Evolutionary conservation across 1,140 invertebrate genomes (phyloP).

Genomic region (Drosophila kanapiae): DNA sequence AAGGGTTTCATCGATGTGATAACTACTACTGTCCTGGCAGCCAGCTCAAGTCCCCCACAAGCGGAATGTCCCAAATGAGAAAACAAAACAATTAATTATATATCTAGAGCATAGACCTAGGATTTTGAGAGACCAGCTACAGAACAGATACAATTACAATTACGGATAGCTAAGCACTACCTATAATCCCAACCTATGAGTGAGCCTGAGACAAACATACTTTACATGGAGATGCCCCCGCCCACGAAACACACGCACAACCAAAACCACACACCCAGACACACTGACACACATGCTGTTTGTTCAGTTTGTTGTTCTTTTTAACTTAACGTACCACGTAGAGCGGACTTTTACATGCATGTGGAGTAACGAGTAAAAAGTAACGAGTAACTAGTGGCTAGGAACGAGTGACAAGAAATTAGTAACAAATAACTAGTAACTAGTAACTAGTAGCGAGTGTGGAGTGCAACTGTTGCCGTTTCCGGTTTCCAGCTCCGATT

Average conservation of each 20-base stretch:
- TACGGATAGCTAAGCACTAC: constrained; percentile 13
- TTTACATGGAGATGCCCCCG: constrained; percentile 29
- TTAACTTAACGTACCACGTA: constrained; percentile 21
- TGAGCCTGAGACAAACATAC: constrained; percentile 71
- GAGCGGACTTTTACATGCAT: constrained; percentile 20
- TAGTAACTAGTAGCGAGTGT: constrained; percentile 1
- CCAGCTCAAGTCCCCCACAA: constrained; percentile 36
- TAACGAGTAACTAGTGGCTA: background rate
- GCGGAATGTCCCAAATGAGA: constrained; percentile 4
- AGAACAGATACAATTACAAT: constrained; percentile 14
- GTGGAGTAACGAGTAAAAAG: background rate
- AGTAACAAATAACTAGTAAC: background rate
- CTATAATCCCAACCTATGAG: constrained; percentile 62
- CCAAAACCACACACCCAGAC: background rate
- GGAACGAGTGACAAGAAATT: background rate
- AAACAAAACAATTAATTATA: background rate
- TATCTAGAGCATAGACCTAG: constrained; percentile 1
- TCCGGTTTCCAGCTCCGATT: constrained; percentile 10
- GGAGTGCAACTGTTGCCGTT: constrained; percentile 21
- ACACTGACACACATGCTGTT: constrained; percentile 3
- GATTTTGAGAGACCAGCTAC: constrained; percentile 4
- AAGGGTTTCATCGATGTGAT: constrained; percentile 63
- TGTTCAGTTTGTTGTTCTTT: constrained; percentile 43
- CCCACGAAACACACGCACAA: constrained; percentile 14
- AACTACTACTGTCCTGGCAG: constrained; percentile 48